Conservation (phyloP, 1,140 invertebrate species). For the Lerema accius region DNA sequence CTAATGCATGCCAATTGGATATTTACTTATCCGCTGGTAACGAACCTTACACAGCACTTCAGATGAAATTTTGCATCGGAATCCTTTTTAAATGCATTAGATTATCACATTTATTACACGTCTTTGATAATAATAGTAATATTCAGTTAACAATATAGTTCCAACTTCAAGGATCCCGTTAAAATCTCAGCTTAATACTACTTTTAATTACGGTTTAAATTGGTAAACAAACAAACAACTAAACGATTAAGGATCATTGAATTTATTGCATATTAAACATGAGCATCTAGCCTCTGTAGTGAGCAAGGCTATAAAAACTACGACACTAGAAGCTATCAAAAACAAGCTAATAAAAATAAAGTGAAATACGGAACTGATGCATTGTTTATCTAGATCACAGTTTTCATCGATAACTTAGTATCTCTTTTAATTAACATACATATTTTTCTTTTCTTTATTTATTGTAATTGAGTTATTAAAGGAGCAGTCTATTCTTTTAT, state of each 20-base stretch:
- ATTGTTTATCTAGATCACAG: conserved; percentile 44
- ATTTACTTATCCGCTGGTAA: conserved; percentile 47
- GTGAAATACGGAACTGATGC: conserved; percentile 55
- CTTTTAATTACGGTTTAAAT: too few relatives aligned
- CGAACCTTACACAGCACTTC: not conserved
- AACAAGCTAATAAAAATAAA: conserved; percentile 70
- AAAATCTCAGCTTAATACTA: too few relatives aligned
- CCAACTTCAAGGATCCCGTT: too few relatives aligned
- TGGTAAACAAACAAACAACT: too few relatives aligned
- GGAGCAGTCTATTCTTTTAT: too few relatives aligned
- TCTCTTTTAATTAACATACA: too few relatives aligned
- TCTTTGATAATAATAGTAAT: too few relatives aligned
- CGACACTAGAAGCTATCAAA: conserved; percentile 66
- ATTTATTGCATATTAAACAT: conserved; percentile 31
- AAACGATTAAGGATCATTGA: conserved; percentile 12
- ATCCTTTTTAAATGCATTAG: not conserved
- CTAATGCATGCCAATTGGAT: conserved; percentile 65
- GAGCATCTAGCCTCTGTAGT: conserved; percentile 14
- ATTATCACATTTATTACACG: too few relatives aligned
- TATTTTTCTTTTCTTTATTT: too few relatives aligned
- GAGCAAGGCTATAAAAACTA: conserved; percentile 61
- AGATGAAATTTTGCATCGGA: not conserved
- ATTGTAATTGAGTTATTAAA: too few relatives aligned
- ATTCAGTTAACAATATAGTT: too few relatives aligned
- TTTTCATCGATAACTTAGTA: too few relatives aligned